Evolutionary conservation across 2,113 vertebrate genomes (phyloP), one percentile per base, ranked within the genome.

Genomic region (Pachypanchax playfairii): DNA sequence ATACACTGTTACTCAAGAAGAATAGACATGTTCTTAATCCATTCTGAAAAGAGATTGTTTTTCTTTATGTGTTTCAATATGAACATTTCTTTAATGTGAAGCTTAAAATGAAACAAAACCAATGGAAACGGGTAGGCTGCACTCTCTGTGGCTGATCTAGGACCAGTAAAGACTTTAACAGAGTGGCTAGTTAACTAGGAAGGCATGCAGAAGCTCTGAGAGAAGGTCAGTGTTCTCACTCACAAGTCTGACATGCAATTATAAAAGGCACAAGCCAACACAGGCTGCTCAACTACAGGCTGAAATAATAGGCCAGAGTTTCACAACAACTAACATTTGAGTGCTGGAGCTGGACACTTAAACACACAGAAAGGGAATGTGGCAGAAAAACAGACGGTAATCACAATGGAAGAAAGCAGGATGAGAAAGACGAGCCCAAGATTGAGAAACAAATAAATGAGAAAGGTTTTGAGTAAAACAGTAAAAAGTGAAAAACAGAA

Each of bases 221-320:
- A 73, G 69, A 83, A 86, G 79, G 84, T 79, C 86, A 86, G 54
- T 12, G 47, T 81, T 77, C 61, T 79, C 77, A 73, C 59, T 83
- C 67, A 62, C 59, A 77, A 81, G 48, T 57, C 71, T 69, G 76
- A 73, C 70, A 76, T 58, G 65, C 70, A 85, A 82, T 83, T 87
- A 83, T 55, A 73, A 28, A 10, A n/a, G n/a, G n/a, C 57, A 78
- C 73, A 43, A 36, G 63, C 24, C 53, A 67, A 54, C 36, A 61
- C 25, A 62, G 55, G 26, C 67, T 56, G 51, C 49, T 55, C 54
- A 20, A 60, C 38, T 63, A 67, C 47, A 54, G 51, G 52, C 57
- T 67, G 50, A 78, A 73, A 71, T 73, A 80, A 76, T 58, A 48
- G 57, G 59, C 59, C 64, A 18, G 63, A 62, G 66, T 75, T 70